Conservation (phyloP, 2,888 invertebrate species). For the Oligia latruncula region DNA sequence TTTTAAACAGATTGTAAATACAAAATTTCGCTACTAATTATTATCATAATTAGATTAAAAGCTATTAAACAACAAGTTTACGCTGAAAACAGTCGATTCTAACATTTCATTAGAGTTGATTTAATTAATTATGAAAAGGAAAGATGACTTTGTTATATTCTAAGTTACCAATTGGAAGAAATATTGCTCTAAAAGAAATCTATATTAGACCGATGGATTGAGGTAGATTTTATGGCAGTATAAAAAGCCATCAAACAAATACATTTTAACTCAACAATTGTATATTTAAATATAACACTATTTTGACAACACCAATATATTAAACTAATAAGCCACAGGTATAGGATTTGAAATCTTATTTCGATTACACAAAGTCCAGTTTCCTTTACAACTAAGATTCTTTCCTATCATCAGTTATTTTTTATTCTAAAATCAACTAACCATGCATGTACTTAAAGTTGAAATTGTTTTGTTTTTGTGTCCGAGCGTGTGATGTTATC, state of each 20-base stretch:
- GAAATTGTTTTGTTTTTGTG: neutral
- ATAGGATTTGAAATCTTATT: constrained; percentile 26
- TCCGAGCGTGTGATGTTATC: neutral
- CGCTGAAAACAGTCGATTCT: constrained; percentile 1
- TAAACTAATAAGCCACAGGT: constrained; percentile 36
- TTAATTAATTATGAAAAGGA: constrained; percentile 7
- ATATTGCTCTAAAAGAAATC: neutral
- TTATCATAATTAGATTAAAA: neutral
- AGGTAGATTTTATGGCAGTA: constrained; percentile 45
- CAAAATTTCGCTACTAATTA: neutral
- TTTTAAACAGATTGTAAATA: constrained; percentile 24
- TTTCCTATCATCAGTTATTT: neutral
- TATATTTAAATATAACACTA: constrained; percentile 31
- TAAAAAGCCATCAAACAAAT: neutral
- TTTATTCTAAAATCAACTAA: constrained; percentile 8
- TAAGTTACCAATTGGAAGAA: neutral
- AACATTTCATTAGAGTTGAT: neutral
- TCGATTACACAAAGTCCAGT: constrained; percentile 2
- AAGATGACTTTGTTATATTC: neutral
- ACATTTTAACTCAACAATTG: constrained; percentile 1
- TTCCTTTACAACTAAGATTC: constrained; percentile 28
- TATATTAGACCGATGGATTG: constrained; percentile 12
- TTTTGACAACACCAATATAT: constrained; percentile 41
- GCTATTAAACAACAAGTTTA: neutral
- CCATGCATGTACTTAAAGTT: neutral